Evolutionary conservation across 2,113 vertebrate species (phyloP).

Genomic region (Struthidea cinerea): DNA sequence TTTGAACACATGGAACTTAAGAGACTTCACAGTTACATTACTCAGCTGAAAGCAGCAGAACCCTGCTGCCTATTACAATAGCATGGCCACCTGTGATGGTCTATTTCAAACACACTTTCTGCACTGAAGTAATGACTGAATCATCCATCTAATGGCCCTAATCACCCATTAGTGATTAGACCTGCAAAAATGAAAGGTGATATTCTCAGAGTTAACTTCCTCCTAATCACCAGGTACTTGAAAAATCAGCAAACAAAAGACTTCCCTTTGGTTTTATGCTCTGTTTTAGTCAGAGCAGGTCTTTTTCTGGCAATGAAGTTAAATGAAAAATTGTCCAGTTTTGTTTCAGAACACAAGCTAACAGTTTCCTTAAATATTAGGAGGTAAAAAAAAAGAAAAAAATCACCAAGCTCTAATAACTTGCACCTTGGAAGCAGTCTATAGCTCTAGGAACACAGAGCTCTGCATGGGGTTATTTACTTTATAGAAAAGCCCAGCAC

Average conservation of each 20-base stretch:
- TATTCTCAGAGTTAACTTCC: not conserved
- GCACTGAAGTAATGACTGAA: not conserved
- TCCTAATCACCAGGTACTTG: not conserved
- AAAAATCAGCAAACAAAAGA: not conserved
- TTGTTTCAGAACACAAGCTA: not conserved
- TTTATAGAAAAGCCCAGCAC: fast-evolving
- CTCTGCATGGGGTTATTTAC: not conserved
- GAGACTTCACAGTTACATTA: not conserved
- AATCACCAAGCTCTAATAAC: not conserved
- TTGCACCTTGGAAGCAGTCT: not conserved
- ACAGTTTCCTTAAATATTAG: not conserved
- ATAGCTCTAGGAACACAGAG: not conserved
- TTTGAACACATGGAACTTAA: not conserved
- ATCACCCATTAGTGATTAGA: not conserved
- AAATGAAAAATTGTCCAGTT: not conserved
- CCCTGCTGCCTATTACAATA: not conserved
- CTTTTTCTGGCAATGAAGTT: not conserved
- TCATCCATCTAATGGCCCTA: not conserved
- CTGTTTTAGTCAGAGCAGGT: not conserved
- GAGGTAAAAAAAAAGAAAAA: not conserved
- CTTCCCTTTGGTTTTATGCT: not conserved
- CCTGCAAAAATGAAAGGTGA: not conserved
- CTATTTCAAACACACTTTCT: not conserved
- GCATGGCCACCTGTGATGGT: not conserved
- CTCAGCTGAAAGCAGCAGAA: not conserved